These are phyloP conservation scores for Pungitius pungitius DNA, from an alignment of 2,113 vertebrate species.

Conservation along the genomic window DNA sequence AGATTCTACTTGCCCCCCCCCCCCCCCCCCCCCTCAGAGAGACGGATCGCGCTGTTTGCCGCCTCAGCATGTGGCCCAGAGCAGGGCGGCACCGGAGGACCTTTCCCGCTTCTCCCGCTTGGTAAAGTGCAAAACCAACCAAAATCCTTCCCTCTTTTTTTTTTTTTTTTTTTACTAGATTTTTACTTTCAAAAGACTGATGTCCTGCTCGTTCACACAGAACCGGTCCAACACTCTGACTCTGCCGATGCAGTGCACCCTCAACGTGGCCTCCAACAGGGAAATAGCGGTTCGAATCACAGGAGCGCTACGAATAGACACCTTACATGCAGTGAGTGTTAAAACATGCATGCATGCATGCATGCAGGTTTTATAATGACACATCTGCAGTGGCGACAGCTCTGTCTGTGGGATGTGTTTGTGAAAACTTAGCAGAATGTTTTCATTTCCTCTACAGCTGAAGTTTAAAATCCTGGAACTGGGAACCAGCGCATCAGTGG, in stretches of 20 bases:
- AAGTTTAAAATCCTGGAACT: conserved; percentile 82
- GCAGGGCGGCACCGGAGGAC: conserved; percentile 82
- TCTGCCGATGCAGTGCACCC: conserved; percentile 83
- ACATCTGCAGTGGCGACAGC: conserved; percentile 2
- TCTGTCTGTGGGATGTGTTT: conserved; percentile 27
- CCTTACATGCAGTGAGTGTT: conserved; percentile 86
- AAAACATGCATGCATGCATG: background rate
- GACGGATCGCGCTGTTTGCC: conserved; percentile 72
- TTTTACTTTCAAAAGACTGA: background rate
- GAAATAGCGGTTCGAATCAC: conserved; percentile 78
- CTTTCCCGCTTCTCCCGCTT: conserved; percentile 82
- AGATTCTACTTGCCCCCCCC: background rate
- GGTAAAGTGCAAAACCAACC: conserved; percentile 71
- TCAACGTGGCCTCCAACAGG: conserved; percentile 82
- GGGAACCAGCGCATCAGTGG: conserved; percentile 75
- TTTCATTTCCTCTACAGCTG: conserved; percentile 67
- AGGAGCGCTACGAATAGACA: conserved; percentile 85
- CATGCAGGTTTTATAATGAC: background rate
- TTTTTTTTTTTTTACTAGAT: too few relatives aligned
- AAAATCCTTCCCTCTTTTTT: background rate
- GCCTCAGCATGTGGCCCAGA: conserved; percentile 71
- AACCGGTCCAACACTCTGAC: conserved; percentile 87
- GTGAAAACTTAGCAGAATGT: conserved; percentile 32
- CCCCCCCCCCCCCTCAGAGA: conserved; percentile 58
- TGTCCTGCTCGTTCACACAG: conserved; percentile 70